These are phyloP conservation scores for Poeciliopsis paucimaculata DNA, from an alignment of 2,797 vertebrate species.

Conservation along the genomic window DNA sequence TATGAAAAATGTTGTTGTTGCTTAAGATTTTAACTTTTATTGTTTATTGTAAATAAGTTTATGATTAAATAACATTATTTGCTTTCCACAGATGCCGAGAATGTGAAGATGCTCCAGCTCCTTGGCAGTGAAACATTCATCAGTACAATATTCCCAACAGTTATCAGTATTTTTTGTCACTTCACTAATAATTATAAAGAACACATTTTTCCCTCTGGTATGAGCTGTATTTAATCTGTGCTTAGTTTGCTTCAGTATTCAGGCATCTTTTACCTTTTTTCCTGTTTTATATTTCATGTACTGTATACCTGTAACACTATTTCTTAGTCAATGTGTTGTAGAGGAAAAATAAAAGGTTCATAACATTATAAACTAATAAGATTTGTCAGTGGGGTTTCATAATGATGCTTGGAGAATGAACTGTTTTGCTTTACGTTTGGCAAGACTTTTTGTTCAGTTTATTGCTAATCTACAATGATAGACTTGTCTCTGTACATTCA, in stretches of 20 bases:
- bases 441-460: neutral
- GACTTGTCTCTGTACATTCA: neutral
- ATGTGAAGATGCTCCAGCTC: conserved; percentile 57
- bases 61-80: conserved; percentile 13
- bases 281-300: conserved; percentile 71
- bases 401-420: neutral
- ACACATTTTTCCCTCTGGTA: conserved; percentile 9
- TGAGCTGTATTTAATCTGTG: conserved; percentile 41
- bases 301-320: conserved; percentile 61
- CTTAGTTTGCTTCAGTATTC: conserved; percentile 23
- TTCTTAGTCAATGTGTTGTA: conserved; percentile 52
- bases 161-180: conserved; percentile 31
- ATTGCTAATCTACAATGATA: neutral
- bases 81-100: conserved; percentile 62
- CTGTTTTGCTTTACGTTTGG: neutral
- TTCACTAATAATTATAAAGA: conserved; percentile 18
- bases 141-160: conserved; percentile 11
- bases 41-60: neutral
- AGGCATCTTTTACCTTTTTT: conserved; percentile 25
- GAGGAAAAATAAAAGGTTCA: conserved; percentile 70
- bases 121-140: conserved; percentile 26
- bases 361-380: conserved; percentile 12
- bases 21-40: neutral
- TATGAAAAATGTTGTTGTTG: neutral
- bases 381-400: conserved; percentile 24